Percentiles rank a stretch among this genome's conserved stretches.
Evolutionary conservation across 1,140 invertebrate species (phyloP).

Genomic region (Ditylenchus dipsaci): DNA sequence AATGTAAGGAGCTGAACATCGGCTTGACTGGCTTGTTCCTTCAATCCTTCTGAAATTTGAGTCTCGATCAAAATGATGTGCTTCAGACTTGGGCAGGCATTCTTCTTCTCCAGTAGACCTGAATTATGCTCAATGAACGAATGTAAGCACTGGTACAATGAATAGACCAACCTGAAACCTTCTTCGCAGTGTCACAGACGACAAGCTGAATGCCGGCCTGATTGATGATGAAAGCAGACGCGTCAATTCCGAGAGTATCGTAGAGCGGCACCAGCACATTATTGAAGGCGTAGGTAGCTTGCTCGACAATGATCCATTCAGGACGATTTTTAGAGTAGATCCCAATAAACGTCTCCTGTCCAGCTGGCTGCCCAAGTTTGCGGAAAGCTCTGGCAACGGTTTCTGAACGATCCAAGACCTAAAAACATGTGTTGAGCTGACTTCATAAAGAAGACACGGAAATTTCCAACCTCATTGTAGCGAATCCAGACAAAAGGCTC

Average conservation of each 20-base stretch:
- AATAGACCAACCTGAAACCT: conserved; percentile 27
- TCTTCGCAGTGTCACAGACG: conserved; percentile 69
- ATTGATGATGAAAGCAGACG: conserved; percentile 89
- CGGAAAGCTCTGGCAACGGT: conserved; percentile 34
- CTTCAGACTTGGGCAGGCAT: conserved; percentile 74
- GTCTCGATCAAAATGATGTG: conserved; percentile 75
- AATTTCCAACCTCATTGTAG: not conserved
- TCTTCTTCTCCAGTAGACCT: conserved; percentile 69
- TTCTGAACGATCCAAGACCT: conserved; percentile 56
- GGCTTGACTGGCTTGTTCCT: conserved; percentile 72
- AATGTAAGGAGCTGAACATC: conserved; percentile 77
- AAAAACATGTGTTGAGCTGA: not conserved
- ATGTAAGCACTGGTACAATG: conserved; percentile 58
- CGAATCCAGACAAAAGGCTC: conserved; percentile 62
- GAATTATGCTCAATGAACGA: conserved; percentile 1
- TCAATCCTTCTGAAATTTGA: conserved; percentile 69
- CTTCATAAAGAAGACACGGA: not conserved
- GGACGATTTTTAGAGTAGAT: conserved; percentile 58
- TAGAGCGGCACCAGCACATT: conserved; percentile 91
- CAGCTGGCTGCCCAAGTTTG: conserved; percentile 25
- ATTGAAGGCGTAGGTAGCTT: conserved; percentile 67
- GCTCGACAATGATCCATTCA: conserved; percentile 56
- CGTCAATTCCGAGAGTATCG: conserved; percentile 88
- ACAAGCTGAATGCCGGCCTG: conserved; percentile 68
- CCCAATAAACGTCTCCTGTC: conserved; percentile 54